phyloP scores from a whole-genome alignment of 2,113 vertebrate genomes.

The Pipra filicauda region DNA sequence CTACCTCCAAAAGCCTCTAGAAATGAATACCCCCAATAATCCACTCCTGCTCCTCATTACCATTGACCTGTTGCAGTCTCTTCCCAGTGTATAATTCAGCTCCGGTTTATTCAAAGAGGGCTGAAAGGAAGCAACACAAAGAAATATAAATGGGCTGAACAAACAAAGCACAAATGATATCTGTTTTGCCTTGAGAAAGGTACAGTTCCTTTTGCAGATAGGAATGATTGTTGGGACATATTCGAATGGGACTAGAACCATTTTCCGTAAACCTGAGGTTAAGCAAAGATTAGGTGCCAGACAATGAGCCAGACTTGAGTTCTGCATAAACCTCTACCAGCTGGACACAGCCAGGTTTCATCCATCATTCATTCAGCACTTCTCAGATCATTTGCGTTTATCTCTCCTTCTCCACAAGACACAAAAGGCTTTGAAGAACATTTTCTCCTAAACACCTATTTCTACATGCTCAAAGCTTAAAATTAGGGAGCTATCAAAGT shows the following conservation, averaged over 20 bases:
- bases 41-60: neutral
- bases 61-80: neutral
- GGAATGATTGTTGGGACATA: neutral
- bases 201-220: conserved; percentile 14
- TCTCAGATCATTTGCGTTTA: neutral
- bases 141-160: conserved; percentile 28
- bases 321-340: neutral
- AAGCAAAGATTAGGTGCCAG: conserved; percentile 13
- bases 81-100: neutral
- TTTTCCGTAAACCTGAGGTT: neutral
- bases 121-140: conserved; percentile 27
- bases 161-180: neutral
- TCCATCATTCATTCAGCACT: neutral
- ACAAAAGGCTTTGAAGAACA: conserved; percentile 15
- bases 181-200: conserved; percentile 31
- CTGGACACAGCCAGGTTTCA: neutral
- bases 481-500: neutral
- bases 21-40: neutral
- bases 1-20: neutral
- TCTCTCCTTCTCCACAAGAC: neutral
- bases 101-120: neutral
- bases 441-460: neutral
- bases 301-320: neutral
- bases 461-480: neutral
- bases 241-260: conserved; percentile 20